phyloP scores from a whole-genome alignment of 2,113 vertebrate genomes.

The Thinocorus orbignyianus region DNA sequence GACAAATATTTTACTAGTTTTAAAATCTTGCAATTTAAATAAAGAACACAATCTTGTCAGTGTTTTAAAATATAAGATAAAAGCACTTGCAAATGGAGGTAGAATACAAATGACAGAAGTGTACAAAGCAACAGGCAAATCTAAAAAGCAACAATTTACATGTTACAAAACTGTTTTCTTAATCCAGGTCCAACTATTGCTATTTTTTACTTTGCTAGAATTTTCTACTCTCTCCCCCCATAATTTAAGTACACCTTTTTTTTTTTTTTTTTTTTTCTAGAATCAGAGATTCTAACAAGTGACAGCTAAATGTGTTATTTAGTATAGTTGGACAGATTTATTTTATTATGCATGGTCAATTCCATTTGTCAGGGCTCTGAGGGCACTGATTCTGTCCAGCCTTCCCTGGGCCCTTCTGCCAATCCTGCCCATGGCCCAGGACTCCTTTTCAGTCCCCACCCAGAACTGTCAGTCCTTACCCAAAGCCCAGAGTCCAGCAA shows the following conservation, averaged over 20 bases:
- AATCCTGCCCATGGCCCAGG: not conserved
- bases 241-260: not conserved
- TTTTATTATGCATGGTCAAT: slow-evolving; percentile 31
- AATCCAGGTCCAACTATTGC: not conserved
- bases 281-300: not conserved
- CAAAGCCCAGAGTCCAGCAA: not conserved
- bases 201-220: not conserved
- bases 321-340: not conserved
- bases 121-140: not conserved
- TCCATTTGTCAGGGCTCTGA: not conserved
- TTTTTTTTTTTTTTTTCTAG: not conserved
- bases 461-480: not conserved
- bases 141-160: not conserved
- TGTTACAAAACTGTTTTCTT: not conserved
- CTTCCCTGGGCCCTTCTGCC: not conserved
- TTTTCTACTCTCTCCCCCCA: not conserved
- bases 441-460: not conserved
- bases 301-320: not conserved
- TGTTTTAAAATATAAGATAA: not conserved
- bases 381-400: too few species aligned
- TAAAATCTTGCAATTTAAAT: not conserved
- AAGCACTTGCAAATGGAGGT: not conserved
- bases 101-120: too few species aligned
- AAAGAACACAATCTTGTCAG: not conserved
- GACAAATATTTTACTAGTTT: not conserved